These are phyloP conservation scores for Pituophis catenifer DNA, from an alignment of 2,113 vertebrate genomes.

Conservation along the genomic window DNA sequence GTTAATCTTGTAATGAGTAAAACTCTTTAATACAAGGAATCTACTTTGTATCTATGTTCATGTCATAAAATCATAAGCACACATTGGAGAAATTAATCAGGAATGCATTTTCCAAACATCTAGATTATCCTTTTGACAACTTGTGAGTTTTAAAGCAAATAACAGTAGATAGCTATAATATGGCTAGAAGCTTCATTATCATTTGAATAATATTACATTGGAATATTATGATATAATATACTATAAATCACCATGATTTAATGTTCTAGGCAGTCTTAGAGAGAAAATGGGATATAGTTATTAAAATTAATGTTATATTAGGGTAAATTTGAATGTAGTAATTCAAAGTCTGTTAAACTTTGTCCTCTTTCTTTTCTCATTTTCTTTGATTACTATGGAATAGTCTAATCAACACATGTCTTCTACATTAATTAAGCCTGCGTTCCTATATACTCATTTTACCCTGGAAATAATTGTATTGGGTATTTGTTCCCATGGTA, in stretches of 20 bases:
- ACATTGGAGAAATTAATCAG: constrained; percentile 31
- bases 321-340: neutral
- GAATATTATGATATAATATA: neutral
- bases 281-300: constrained; percentile 14
- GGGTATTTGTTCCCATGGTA: constrained; percentile 18
- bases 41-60: constrained; percentile 30
- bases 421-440: constrained; percentile 8
- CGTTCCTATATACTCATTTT: constrained; percentile 12
- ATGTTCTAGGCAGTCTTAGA: neutral
- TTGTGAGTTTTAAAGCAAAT: constrained; percentile 38
- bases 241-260: constrained; percentile 20
- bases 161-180: constrained; percentile 17
- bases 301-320: constrained; percentile 9
- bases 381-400: constrained; percentile 8
- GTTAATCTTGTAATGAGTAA: constrained; percentile 36
- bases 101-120: constrained; percentile 21
- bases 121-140: constrained; percentile 17
- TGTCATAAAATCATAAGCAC: constrained; percentile 23
- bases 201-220: constrained; percentile 8
- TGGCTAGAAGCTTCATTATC: constrained; percentile 23
- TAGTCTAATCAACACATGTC: neutral
- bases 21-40: constrained; percentile 13
- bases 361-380: neutral
- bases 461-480: constrained; percentile 15
- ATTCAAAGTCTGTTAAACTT: neutral